Evolutionary conservation across 2,888 invertebrate species (phyloP).

Genomic region (Stenichneumon culpator): DNA sequence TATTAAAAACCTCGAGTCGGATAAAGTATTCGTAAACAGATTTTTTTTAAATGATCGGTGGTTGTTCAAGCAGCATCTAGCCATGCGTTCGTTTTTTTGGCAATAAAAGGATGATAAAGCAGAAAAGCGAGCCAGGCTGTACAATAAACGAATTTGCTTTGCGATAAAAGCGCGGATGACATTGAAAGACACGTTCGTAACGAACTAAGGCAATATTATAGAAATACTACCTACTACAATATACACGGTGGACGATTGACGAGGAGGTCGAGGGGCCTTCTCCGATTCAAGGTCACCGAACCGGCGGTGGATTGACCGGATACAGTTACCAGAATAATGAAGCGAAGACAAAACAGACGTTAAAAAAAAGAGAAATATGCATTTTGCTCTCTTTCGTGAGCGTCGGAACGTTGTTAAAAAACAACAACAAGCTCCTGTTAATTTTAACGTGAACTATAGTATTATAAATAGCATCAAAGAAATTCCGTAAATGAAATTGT

Average conservation of each 20-base stretch:
- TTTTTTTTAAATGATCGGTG: background rate
- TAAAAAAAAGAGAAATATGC: constrained; percentile 20
- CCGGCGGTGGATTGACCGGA: constrained; percentile 63
- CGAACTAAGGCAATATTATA: constrained; percentile 12
- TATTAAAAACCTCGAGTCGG: constrained; percentile 21
- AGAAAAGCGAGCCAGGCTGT: background rate
- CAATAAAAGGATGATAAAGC: constrained; percentile 5
- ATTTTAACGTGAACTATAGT: constrained; percentile 19
- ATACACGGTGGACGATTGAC: constrained; percentile 12
- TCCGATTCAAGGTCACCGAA: constrained; percentile 27
- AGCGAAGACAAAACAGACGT: constrained; percentile 13
- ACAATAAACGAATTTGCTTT: constrained; percentile 11
- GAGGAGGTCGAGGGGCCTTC: constrained; percentile 22
- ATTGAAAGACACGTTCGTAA: background rate
- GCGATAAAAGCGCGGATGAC: constrained; percentile 1
- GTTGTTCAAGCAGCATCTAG: background rate
- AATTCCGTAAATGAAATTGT: constrained; percentile 9
- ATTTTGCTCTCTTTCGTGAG: constrained; percentile 38
- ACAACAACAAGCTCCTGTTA: background rate
- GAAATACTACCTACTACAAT: constrained; percentile 20
- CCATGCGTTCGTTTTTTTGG: constrained; percentile 15
- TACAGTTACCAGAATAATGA: constrained; percentile 49
- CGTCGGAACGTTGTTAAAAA: constrained; percentile 6
- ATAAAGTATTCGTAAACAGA: background rate
- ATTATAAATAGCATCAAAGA: background rate